These are phyloP conservation scores for Drosophila ochracea DNA, from an alignment of 2,888 invertebrate species.

Conservation along the genomic window DNA sequence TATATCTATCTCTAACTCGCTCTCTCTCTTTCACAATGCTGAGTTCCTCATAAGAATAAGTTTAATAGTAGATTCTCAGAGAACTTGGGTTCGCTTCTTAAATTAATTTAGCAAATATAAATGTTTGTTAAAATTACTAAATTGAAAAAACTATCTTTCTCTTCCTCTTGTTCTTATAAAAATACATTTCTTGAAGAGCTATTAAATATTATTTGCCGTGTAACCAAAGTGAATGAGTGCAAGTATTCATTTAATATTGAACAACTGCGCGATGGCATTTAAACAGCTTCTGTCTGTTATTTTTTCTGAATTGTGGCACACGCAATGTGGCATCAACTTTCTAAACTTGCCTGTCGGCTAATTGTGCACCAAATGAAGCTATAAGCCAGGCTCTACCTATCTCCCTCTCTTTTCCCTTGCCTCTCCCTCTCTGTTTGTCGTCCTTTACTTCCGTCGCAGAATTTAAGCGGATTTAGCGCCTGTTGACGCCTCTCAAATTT, in stretches of 20 bases:
- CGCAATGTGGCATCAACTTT: conserved; percentile 53
- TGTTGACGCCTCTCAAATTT: conserved; percentile 84
- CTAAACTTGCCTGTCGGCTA: conserved; percentile 29
- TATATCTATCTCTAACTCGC: not conserved
- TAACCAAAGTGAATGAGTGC: conserved; percentile 25
- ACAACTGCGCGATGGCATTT: conserved; percentile 37
- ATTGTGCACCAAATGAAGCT: conserved; percentile 35
- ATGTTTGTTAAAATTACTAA: not conserved
- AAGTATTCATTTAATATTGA: conserved; percentile 66
- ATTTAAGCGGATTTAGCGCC: conserved; percentile 82
- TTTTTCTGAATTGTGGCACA: conserved; percentile 39
- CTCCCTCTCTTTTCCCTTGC: not conserved
- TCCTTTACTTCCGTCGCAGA: conserved; percentile 59
- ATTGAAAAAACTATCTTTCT: not conserved
- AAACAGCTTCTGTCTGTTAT: conserved; percentile 54
- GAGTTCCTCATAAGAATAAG: too few relatives aligned
- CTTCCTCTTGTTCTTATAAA: not conserved
- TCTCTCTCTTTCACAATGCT: not conserved
- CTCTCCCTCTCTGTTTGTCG: not conserved
- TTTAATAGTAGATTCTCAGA: not conserved
- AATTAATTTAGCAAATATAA: fast-evolving
- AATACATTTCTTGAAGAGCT: not conserved
- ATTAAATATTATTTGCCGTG: not conserved
- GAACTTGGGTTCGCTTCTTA: fast-evolving
- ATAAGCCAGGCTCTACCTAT: conserved; percentile 12